Conservation (phyloP, 1,140 invertebrate species). For the Chionoecetes opilio region DNA sequence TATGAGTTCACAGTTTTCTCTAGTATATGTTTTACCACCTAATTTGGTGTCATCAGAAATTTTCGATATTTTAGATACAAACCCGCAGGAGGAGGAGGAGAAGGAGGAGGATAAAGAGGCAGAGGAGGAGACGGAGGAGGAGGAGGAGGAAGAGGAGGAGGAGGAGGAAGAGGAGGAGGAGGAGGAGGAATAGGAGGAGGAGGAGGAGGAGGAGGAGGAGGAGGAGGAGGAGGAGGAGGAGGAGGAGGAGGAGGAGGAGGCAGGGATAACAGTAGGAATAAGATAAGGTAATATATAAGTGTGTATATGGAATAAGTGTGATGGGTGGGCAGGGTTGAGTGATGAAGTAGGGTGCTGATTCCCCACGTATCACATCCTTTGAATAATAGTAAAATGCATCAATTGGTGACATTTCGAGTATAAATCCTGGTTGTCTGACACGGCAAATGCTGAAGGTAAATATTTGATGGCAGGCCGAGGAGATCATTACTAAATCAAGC, state of each 20-base stretch:
- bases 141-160: background rate
- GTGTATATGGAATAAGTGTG: background rate
- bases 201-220: background rate
- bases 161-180: background rate
- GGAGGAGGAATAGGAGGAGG: too few species aligned
- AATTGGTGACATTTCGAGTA: conserved; percentile 21
- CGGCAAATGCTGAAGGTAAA: conserved; percentile 43
- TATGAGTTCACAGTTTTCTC: too few species aligned
- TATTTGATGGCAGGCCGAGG: background rate
- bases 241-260: background rate
- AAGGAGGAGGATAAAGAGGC: too few species aligned
- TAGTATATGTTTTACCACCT: too few species aligned
- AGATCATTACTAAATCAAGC: conserved; percentile 29
- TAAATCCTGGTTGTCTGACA: conserved; percentile 33
- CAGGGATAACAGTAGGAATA: background rate
- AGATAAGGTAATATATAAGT: background rate
- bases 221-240: background rate
- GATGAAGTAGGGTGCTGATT: background rate
- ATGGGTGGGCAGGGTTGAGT: background rate
- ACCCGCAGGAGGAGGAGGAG: too few species aligned
- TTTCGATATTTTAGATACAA: too few species aligned
- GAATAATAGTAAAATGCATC: conserved; percentile 3
- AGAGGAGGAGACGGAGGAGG: too few species aligned
- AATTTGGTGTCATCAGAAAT: too few species aligned
- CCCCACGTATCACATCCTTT: background rate